Conservation (phyloP, 1,140 invertebrate species). For the Aphidius gifuensis region DNA sequence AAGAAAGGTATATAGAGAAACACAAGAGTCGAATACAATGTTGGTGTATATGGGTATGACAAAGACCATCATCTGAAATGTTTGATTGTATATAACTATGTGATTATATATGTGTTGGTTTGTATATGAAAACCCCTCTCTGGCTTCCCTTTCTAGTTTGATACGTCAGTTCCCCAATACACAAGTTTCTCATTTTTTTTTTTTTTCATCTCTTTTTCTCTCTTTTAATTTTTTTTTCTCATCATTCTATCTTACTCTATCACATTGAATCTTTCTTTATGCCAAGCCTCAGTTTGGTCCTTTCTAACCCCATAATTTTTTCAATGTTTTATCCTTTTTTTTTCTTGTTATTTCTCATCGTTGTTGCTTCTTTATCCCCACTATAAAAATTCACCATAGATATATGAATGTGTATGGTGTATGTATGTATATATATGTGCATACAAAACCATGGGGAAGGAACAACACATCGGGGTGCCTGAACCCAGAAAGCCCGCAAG, state of each 20-base stretch:
- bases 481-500: conserved; percentile 32
- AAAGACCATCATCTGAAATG: no score
- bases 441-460: conserved; percentile 26
- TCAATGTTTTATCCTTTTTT: conserved; percentile 42
- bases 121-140: no score
- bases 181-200: no score
- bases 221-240: no score
- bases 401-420: no score
- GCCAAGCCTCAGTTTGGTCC: conserved; percentile 45
- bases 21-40: not conserved
- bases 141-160: no score
- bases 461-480: conserved; percentile 36
- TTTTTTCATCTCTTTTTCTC: no score
- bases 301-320: conserved; percentile 54
- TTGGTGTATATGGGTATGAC: no score
- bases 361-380: conserved; percentile 32
- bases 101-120: no score
- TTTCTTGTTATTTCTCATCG: conserved; percentile 22
- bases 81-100: no score
- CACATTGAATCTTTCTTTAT: conserved; percentile 37
- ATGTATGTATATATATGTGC: no score
- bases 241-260: no score
- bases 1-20: conserved; percentile 16
- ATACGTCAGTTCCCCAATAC: conserved; percentile 3
- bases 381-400: not conserved